Percentiles rank a stretch among this genome's conserved stretches.
Evolutionary conservation across 1,140 invertebrate species (phyloP).

Genomic region (Euborellia annulipes): DNA sequence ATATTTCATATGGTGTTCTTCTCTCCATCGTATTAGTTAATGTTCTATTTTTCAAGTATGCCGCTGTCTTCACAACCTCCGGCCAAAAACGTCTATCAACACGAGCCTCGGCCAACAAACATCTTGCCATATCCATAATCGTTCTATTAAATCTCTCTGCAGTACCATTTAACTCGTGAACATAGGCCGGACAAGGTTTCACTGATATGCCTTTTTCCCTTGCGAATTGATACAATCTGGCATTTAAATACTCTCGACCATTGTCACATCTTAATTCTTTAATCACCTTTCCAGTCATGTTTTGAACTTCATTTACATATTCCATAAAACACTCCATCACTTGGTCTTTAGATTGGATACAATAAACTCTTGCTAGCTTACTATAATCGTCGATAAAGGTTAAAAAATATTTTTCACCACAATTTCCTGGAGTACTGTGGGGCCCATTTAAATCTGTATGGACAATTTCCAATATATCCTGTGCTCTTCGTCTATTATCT

Average conservation of each 20-base stretch:
- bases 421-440: constrained; percentile 18
- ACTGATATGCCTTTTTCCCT: constrained; percentile 18
- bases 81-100: constrained; percentile 22
- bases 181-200: no score
- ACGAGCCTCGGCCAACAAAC: constrained; percentile 17
- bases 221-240: constrained; percentile 12
- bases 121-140: constrained; percentile 16
- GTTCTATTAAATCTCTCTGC: no score
- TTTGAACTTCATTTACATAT: constrained; percentile 15
- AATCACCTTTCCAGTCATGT: constrained; percentile 18
- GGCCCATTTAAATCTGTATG: constrained; percentile 25
- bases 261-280: constrained; percentile 26
- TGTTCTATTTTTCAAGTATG: constrained; percentile 20
- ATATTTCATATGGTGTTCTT: constrained; percentile 19
- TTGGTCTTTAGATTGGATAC: constrained; percentile 23
- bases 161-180: no score
- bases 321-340: constrained; percentile 14
- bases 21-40: constrained; percentile 19
- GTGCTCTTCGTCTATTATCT: constrained; percentile 23
- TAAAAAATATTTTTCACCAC: constrained; percentile 12
- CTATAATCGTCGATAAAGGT: constrained; percentile 23
- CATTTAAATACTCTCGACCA: constrained; percentile 25
- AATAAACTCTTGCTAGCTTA: constrained; percentile 22
- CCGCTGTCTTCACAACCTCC: constrained; percentile 17
- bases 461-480: constrained; percentile 19